These are phyloP conservation scores for Paradisaea rubra DNA, from an alignment of 2,113 vertebrate genomes.

Conservation along the genomic window DNA sequence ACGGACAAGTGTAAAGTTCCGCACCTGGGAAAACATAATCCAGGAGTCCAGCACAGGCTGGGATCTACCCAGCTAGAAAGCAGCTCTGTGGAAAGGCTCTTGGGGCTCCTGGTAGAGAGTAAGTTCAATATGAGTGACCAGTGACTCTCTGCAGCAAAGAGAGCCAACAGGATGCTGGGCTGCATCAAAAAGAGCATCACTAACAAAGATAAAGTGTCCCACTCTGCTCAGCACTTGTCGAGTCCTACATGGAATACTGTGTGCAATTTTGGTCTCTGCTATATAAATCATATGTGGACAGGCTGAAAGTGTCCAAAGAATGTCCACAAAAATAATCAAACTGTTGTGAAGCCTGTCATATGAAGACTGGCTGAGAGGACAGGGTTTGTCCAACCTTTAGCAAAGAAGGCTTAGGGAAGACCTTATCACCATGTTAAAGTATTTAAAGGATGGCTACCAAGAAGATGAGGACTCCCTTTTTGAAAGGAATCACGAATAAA, in stretches of 20 bases:
- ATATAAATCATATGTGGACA: background rate
- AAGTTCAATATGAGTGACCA: background rate
- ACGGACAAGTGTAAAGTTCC: background rate
- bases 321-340: background rate
- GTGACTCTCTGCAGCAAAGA: background rate
- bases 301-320: background rate
- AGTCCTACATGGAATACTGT: background rate
- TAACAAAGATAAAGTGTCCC: background rate
- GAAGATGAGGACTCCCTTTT: background rate
- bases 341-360: background rate
- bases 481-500: background rate
- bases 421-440: background rate
- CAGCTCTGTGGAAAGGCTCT: background rate
- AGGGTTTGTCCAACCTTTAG: background rate
- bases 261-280: background rate
- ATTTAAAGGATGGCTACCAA: background rate
- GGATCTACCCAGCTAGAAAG: background rate
- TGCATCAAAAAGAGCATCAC: background rate
- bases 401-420: background rate
- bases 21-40: background rate
- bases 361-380: background rate
- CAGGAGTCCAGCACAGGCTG: background rate
- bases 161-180: background rate
- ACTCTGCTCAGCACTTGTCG: fast-evolving
- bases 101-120: background rate